Evolutionary conservation across 2,113 vertebrate species (phyloP).

Genomic region (Amazona vittata): DNA sequence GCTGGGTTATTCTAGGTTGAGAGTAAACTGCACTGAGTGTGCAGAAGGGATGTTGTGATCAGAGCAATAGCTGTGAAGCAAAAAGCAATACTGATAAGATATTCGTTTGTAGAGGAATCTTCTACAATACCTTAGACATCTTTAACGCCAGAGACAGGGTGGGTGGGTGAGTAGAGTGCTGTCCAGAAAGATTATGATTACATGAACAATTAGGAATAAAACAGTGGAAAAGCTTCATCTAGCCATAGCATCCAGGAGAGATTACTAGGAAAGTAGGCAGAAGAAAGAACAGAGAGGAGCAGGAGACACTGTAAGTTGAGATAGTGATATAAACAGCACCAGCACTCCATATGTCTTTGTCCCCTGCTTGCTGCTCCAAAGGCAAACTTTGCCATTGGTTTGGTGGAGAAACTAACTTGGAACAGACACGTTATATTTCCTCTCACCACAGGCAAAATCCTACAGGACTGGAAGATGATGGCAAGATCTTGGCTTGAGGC

Average conservation of each 20-base stretch:
- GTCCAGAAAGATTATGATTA: neutral
- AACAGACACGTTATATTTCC: neutral
- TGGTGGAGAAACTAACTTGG: neutral
- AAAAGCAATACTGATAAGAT: neutral
- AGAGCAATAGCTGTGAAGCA: neutral
- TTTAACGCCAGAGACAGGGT: neutral
- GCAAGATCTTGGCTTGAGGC: neutral
- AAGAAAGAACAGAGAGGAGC: neutral
- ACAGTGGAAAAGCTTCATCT: neutral
- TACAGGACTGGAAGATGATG: neutral
- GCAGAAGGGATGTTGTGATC: neutral
- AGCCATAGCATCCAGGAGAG: neutral
- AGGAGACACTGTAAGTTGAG: neutral
- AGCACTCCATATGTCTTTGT: neutral
- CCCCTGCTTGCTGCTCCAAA: neutral
- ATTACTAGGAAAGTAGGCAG: neutral
- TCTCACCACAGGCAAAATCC: neutral
- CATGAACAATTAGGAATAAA: neutral
- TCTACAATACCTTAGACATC: neutral
- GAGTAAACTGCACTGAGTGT: neutral
- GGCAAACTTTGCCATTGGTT: neutral
- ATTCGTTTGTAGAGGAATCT: neutral
- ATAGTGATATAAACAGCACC: neutral
- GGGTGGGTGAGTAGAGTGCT: neutral
- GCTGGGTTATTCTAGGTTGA: neutral